Base-by-base conservation (phyloP, 2,797 vertebrate genomes). In the Falco concolor region DNA sequence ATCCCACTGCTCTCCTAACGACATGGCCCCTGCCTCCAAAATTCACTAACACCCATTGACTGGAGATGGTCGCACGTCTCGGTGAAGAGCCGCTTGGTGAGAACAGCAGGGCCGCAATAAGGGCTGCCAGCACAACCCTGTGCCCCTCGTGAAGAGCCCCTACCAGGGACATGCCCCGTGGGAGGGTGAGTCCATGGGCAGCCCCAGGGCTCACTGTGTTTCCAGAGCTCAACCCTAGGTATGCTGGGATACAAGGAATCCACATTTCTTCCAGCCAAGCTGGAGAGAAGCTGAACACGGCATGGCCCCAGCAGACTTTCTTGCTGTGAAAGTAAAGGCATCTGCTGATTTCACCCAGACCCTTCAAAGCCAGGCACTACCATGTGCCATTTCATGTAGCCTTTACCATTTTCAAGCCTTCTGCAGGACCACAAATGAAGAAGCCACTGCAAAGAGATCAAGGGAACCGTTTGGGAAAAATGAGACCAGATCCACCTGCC, bases 31-130 rank as follows among this genome's bases (percentile, higher is more conserved):
- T 56, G 78, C 10, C 50, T 82, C 34, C 78, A 87, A 65, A 27
- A 79, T 13, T 45, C 17, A 57, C 32, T 12, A 34, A 17, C 5
- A 24, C 4, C 8, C 3, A 0, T 0, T 10, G 25, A 38, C 17
- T 19, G 25, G n/a, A 40, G 25, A 32, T 24, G 54, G 32, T 50
- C 28, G 24, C 78, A 84, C 3, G 30, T 38, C n/a, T 74, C 61
- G 11, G 8, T 13, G 27, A 4, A 1, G 24, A 56, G 52, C 9
- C 12, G 28, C 25, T 0, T 6, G 36, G 34, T n/a, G 52, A 72
- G 65, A 0, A 24, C 34, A 80, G 68, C 30, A 64, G 16, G 6
- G 53, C 42, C 68, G 44, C 5, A 28, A 15, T 5, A 63, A 36
- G 38, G 47, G 38, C n/a, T 52, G n/a, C 30, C 63, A 60, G n/a